Conservation (phyloP, 2,888 invertebrate genomes). For the Lypha dubia region DNA sequence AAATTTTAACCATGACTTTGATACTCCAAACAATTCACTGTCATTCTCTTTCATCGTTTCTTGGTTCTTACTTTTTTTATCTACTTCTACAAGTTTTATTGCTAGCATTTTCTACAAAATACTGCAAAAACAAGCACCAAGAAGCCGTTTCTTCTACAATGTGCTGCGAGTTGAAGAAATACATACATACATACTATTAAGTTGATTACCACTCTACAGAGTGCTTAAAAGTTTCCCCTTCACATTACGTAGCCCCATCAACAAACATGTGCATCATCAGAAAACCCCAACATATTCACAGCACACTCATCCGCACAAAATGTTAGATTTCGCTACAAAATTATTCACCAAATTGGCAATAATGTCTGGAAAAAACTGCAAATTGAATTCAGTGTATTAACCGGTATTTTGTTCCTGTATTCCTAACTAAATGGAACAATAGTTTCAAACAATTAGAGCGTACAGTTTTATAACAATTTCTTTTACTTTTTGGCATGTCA, state of each 20-base stretch:
- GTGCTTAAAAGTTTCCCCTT: too few relatives aligned
- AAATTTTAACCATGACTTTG: constrained; percentile 41
- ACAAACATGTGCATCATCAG: neutral
- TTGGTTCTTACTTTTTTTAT: neutral
- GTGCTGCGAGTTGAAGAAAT: too few relatives aligned
- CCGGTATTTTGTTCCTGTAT: constrained; percentile 17
- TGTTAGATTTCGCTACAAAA: neutral
- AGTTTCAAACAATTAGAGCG: constrained; percentile 13
- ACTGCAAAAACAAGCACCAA: neutral
- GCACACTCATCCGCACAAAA: neutral
- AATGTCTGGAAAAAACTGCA: neutral
- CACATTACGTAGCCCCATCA: too few relatives aligned
- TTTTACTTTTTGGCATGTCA: neutral
- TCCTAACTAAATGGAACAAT: constrained; percentile 9
- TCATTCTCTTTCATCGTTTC: neutral
- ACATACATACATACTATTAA: too few relatives aligned
- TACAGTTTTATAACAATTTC: constrained; percentile 2
- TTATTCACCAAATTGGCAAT: neutral
- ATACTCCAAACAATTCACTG: constrained; percentile 11
- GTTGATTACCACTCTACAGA: too few relatives aligned
- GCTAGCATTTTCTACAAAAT: neutral
- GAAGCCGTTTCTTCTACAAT: too few relatives aligned
- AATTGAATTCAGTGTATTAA: neutral
- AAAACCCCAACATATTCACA: neutral
- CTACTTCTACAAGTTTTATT: neutral